phyloP scores from a whole-genome alignment of 2,113 vertebrate genomes.

The Poicephalus gulielmi region DNA sequence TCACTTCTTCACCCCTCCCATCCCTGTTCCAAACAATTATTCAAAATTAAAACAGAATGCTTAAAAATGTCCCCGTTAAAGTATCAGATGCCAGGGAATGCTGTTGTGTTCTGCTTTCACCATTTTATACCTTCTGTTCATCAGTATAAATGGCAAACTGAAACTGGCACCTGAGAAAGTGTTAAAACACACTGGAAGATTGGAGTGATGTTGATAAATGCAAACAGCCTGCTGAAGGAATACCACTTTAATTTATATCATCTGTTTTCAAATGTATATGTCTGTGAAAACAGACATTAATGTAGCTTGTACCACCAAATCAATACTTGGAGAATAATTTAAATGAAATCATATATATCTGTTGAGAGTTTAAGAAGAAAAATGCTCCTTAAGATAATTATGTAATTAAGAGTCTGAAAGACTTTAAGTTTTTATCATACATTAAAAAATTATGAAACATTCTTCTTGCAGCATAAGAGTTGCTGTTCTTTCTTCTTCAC shows the following conservation, averaged over 20 bases:
- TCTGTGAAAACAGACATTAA: constrained; percentile 27
- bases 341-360: not conserved
- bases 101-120: constrained; percentile 47
- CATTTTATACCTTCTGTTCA: constrained; percentile 45
- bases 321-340: not conserved
- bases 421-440: not conserved
- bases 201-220: constrained; percentile 64
- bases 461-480: not conserved
- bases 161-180: constrained; percentile 64
- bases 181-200: constrained; percentile 65
- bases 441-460: not conserved
- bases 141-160: constrained; percentile 62
- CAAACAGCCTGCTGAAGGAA: constrained; percentile 64
- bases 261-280: constrained; percentile 38
- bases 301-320: not conserved
- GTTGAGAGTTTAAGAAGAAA: not conserved
- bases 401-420: not conserved
- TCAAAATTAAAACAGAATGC: not conserved
- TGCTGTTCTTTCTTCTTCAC: not conserved
- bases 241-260: constrained; percentile 58
- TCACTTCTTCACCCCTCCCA: not conserved
- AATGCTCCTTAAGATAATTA: not conserved
- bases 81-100: constrained; percentile 17
- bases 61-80: not conserved
- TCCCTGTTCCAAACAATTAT: not conserved